Conservation (phyloP, 2,113 vertebrate species). For the Boulengeromyrus knoepffleri region DNA sequence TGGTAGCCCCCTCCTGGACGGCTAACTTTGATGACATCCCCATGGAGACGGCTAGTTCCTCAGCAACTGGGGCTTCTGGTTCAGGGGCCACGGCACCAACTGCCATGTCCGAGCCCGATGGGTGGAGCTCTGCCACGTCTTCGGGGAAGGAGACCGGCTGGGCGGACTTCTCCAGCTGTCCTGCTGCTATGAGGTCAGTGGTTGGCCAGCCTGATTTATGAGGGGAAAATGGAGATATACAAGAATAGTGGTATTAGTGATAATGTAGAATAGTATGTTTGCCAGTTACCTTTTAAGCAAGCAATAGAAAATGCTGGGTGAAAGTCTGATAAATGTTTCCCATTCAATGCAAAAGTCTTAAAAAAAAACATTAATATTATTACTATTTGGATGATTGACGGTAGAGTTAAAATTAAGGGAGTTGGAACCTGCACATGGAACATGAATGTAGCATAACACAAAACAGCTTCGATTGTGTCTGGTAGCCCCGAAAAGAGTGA, state of each 20-base stretch:
- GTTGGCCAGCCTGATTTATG: background rate
- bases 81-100: slow-evolving; percentile 36
- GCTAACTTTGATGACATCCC: slow-evolving; percentile 91
- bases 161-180: slow-evolving; percentile 88
- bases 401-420: background rate
- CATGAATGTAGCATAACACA: background rate
- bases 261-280: background rate
- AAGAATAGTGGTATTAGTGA: too few species aligned
- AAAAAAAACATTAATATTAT: background rate
- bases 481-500: background rate
- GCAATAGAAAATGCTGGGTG: background rate
- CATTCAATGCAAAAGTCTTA: background rate
- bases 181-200: slow-evolving; percentile 70
- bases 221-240: background rate
- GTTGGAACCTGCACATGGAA: background rate
- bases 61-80: slow-evolving; percentile 57
- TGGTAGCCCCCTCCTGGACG: slow-evolving; percentile 81
- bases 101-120: slow-evolving; percentile 62
- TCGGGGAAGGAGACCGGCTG: slow-evolving; percentile 75
- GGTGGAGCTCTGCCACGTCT: slow-evolving; percentile 74
- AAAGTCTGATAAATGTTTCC: background rate
- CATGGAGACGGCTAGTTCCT: slow-evolving; percentile 82
- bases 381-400: background rate
- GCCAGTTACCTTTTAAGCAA: background rate
- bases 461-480: background rate